Evolutionary conservation across 2,797 vertebrate species (phyloP).

Genomic region (Atherinosoma microstoma): DNA sequence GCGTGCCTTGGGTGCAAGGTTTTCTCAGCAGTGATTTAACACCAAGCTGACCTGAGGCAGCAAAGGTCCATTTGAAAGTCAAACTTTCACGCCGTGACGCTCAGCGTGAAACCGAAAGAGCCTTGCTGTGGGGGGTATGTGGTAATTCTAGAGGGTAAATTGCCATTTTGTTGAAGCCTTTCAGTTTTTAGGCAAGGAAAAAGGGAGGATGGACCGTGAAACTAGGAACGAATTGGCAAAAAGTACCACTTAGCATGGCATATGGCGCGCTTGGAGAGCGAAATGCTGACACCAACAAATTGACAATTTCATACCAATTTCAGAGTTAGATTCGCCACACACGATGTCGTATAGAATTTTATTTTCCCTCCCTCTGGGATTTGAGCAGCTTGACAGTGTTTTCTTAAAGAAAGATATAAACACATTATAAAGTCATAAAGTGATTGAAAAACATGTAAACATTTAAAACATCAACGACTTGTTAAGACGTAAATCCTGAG

Average conservation of each 20-base stretch:
- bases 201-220: constrained; percentile 85
- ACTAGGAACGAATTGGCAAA: constrained; percentile 85
- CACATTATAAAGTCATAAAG: too few species aligned
- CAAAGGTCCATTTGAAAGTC: constrained; percentile 45
- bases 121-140: constrained; percentile 66
- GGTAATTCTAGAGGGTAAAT: constrained; percentile 76
- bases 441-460: too few species aligned
- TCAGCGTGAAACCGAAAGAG: constrained; percentile 64
- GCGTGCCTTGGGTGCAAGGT: background rate
- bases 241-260: constrained; percentile 70
- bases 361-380: background rate
- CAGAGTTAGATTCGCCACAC: constrained; percentile 76
- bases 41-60: background rate
- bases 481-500: too few species aligned
- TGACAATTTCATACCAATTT: constrained; percentile 87
- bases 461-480: too few species aligned
- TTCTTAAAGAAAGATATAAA: too few species aligned
- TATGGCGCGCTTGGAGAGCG: constrained; percentile 72
- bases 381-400: background rate
- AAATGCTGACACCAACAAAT: constrained; percentile 83
- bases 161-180: constrained; percentile 80
- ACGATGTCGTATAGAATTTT: constrained; percentile 54
- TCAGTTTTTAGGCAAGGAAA: constrained; percentile 75
- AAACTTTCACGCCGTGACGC: constrained; percentile 49
- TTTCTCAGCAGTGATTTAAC: background rate